Evolutionary conservation across 2,113 vertebrate genomes (phyloP).

Genomic region (Ariopsis seemanni): DNA sequence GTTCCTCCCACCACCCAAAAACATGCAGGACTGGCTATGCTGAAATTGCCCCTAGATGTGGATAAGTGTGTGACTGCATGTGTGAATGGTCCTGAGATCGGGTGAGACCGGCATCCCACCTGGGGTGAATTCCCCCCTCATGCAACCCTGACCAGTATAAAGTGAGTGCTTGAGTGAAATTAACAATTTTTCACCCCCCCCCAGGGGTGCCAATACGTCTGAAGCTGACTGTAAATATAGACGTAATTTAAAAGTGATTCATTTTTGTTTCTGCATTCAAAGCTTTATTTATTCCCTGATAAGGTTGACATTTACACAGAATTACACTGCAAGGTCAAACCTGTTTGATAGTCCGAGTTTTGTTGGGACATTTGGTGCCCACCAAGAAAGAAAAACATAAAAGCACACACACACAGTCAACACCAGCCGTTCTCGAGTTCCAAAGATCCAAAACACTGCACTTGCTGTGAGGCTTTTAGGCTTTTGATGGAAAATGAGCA

Average conservation of each 20-base stretch:
- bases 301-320: not conserved
- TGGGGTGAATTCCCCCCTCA: not conserved
- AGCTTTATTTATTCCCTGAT: not conserved
- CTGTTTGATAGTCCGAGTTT: not conserved
- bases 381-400: not conserved
- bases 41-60: not conserved
- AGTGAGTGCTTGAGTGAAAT: not conserved
- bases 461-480: conserved; percentile 26
- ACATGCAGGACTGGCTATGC: not conserved
- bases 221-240: not conserved
- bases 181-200: not conserved
- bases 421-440: not conserved
- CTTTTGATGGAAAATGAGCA: conserved; percentile 22
- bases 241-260: not conserved
- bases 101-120: not conserved
- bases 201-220: not conserved
- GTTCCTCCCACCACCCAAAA: not conserved
- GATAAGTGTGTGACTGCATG: not conserved
- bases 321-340: not conserved
- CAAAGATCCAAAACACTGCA: conserved; percentile 17
- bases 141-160: not conserved
- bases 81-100: not conserved
- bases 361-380: not conserved
- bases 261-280: not conserved
- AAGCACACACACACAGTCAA: not conserved